Base-by-base conservation (phyloP, 1,140 invertebrate genomes). In the Euwallacea fornicatus region DNA sequence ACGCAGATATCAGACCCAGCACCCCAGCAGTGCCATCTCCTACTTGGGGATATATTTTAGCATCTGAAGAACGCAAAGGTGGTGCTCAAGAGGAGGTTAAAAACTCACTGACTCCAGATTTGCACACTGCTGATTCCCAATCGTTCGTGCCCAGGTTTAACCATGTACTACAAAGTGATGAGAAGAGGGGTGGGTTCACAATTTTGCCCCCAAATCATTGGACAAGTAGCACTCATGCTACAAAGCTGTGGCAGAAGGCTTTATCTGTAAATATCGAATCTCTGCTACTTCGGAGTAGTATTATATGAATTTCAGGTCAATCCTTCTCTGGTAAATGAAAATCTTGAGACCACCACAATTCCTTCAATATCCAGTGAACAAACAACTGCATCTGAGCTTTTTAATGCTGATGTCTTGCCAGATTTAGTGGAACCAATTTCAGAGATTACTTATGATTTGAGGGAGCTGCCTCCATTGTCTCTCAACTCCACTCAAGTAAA, bases 261-360 rank as follows among this genome's bases (percentile, higher is more conserved):
- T 84, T 88, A n/a, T 85, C 85, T 60, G 82, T 91, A 2, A 42
- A 47, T 62, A 54, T 54, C 2, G 46, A 50, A 13, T 47, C 46
- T 13, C 46, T 10, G 46, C 6, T 50, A 33, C 7, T 10, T 16
- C 2, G 44, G 8, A 47, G 16, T 44, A 63, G 42, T 16, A 63
- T 42, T 46, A 50, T 3, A 11, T 10, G 2, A 50, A 50, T 13
- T 50, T 42, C 33, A 70, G 69, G 56, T 71, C 11, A 89, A 92
- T 81, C 90, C 90, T 0, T 85, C 88, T 53, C 87, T 86, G 16
- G 86, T 92, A 16, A 92, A 92, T 76, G 73, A 89, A 87, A 72
- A 90, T 85, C 9, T 81, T 88, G 58, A 88, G 42, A 75, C 77
- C 10, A 78, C 76, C 44, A 42, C 72, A 7, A 69, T 71, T 10